Conservation (phyloP, 2,888 invertebrate genomes). For the Deladenus siricidicola region DNA sequence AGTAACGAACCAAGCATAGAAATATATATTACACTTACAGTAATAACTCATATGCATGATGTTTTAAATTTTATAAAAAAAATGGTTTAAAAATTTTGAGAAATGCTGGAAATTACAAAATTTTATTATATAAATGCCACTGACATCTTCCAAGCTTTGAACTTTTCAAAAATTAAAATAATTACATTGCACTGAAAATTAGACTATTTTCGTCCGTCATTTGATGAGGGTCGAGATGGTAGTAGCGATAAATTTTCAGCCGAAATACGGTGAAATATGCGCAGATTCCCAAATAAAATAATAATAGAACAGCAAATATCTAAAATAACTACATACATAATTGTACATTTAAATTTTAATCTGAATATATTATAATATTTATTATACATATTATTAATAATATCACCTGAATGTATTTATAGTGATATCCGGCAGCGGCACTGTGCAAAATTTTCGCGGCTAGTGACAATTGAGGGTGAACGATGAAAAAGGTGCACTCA, state of each 20-base stretch:
- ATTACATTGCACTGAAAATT: slow-evolving; percentile 90
- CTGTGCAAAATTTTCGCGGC: slow-evolving; percentile 86
- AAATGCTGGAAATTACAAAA: too few relatives aligned
- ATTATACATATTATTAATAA: too few relatives aligned
- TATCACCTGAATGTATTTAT: slow-evolving; percentile 79
- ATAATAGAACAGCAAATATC: slow-evolving; percentile 78
- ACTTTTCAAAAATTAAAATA: too few relatives aligned
- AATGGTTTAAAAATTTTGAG: too few relatives aligned
- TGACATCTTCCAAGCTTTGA: too few relatives aligned
- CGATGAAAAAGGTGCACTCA: slow-evolving; percentile 92
- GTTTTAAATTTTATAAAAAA: too few relatives aligned
- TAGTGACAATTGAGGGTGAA: slow-evolving; percentile 80
- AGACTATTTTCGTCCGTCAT: slow-evolving; percentile 97
- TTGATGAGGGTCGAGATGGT: slow-evolving; percentile 92
- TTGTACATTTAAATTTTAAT: too few relatives aligned
- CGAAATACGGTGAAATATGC: slow-evolving; percentile 95
- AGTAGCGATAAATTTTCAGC: slow-evolving; percentile 86
- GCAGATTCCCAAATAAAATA: slow-evolving; percentile 90
- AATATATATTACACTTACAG: neutral
- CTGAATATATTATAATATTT: neutral
- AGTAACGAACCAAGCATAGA: too few relatives aligned
- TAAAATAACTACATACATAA: too few relatives aligned
- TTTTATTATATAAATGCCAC: too few relatives aligned
- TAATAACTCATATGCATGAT: neutral
- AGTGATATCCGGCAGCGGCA: slow-evolving; percentile 75